Evolutionary conservation across 1,140 invertebrate species (phyloP).

Genomic region (Apis laboriosa): DNA sequence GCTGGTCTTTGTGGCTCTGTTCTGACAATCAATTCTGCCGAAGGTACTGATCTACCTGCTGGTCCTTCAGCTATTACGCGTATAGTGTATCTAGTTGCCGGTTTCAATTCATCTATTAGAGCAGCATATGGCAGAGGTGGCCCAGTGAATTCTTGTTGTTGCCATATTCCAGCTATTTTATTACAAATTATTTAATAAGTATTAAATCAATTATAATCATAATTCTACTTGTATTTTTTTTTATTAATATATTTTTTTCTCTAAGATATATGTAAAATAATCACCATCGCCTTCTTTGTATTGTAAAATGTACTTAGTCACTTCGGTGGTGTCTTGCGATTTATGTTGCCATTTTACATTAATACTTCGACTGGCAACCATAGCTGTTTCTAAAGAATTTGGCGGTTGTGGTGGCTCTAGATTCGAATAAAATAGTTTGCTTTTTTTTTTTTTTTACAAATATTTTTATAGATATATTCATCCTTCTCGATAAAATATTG

Average conservation of each 20-base stretch:
- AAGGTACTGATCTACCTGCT: slow-evolving; percentile 87
- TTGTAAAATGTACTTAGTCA: slow-evolving; percentile 88
- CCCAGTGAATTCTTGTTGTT: slow-evolving; percentile 85
- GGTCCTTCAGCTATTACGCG: slow-evolving; percentile 89
- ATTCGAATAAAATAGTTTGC: slow-evolving; percentile 6
- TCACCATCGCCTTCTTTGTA: slow-evolving; percentile 85
- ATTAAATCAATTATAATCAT: too few species aligned
- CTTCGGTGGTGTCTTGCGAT: slow-evolving; percentile 85
- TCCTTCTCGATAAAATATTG: neutral
- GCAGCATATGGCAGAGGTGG: slow-evolving; percentile 83
- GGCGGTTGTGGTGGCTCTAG: slow-evolving; percentile 88
- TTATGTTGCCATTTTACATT: slow-evolving; percentile 89
- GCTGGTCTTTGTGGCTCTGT: slow-evolving; percentile 90
- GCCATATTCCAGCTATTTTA: slow-evolving; percentile 82
- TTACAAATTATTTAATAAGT: neutral
- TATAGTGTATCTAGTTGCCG: slow-evolving; percentile 89
- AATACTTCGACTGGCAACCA: slow-evolving; percentile 86
- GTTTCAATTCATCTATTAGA: slow-evolving; percentile 87
- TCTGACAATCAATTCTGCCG: slow-evolving; percentile 85
- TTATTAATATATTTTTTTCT: neutral
- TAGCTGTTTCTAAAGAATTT: slow-evolving; percentile 85
- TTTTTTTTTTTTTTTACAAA: neutral
- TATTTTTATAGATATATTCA: neutral
- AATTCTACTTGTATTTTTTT: neutral
- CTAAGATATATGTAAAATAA: neutral